Conservation (phyloP, 1,140 invertebrate species). For the Apocrypta bakeri region DNA sequence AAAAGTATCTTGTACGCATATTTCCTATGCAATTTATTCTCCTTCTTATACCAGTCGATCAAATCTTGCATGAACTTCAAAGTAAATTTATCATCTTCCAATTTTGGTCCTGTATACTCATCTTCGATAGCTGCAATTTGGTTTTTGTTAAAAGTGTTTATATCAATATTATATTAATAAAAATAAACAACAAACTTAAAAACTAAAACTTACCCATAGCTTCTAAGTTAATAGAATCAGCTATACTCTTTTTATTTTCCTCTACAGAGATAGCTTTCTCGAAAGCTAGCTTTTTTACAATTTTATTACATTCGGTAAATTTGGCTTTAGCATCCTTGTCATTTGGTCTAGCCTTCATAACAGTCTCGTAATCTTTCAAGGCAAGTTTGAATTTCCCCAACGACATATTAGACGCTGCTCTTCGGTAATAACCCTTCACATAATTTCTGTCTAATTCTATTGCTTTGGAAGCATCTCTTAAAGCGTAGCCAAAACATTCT, state of each 20-base stretch:
- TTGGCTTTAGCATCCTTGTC: constrained; percentile 97
- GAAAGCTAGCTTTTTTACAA: constrained; percentile 95
- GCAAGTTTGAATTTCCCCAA: constrained; percentile 98
- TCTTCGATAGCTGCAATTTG: constrained; percentile 89
- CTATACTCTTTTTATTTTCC: constrained; percentile 88
- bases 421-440: constrained; percentile 95
- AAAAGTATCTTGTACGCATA: constrained; percentile 98
- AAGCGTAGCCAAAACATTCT: constrained; percentile 95
- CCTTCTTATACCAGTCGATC: constrained; percentile 92
- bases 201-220: constrained; percentile 85
- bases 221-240: constrained; percentile 91
- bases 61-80: constrained; percentile 89
- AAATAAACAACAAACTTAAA: background rate
- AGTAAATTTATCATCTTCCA: constrained; percentile 93
- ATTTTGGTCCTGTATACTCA: constrained; percentile 92
- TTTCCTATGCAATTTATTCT: constrained; percentile 96
- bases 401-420: constrained; percentile 97
- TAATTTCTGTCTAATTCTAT: constrained; percentile 93
- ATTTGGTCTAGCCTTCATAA: constrained; percentile 91
- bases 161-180: background rate
- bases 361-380: constrained; percentile 96
- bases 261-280: constrained; percentile 98
- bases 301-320: constrained; percentile 95
- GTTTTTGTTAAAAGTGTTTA: constrained; percentile 10
- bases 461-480: constrained; percentile 93